Conservation (phyloP, 2,888 invertebrate genomes). For the Anorthoa munda region DNA sequence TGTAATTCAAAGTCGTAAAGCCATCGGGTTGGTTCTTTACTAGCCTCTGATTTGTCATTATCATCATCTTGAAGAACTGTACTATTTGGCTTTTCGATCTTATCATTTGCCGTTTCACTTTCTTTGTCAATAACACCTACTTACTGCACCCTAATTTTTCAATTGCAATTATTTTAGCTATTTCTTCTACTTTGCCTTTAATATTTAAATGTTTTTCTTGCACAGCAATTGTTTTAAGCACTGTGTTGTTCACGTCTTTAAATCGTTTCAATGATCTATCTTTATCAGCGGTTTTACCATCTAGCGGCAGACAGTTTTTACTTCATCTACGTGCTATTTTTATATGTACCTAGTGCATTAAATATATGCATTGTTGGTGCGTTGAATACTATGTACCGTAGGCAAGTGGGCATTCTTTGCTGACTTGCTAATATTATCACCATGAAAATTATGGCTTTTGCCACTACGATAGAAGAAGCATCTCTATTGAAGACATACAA, state of each 20-base stretch:
- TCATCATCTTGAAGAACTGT: not conserved
- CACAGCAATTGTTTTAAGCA: not conserved
- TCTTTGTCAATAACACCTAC: conserved; percentile 19
- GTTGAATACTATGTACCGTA: no score
- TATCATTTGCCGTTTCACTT: not conserved
- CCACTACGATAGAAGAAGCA: not conserved
- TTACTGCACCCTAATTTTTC: conserved; percentile 17
- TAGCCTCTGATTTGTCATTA: not conserved
- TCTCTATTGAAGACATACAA: not conserved
- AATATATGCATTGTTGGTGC: no score
- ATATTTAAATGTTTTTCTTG: conserved; percentile 2
- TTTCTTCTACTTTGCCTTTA: not conserved
- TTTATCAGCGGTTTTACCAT: not conserved
- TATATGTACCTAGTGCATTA: no score
- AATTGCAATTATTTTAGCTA: not conserved
- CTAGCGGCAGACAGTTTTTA: not conserved
- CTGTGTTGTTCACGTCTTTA: conserved; percentile 2
- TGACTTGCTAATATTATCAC: not conserved
- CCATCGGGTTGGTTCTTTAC: not conserved
- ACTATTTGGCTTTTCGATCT: conserved; percentile 5
- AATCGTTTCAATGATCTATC: conserved; percentile 16
- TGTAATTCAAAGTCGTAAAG: conserved; percentile 7
- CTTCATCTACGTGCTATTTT: not conserved
- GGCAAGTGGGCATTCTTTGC: not conserved
- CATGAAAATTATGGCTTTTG: not conserved